phyloP scores from a whole-genome alignment of 2,113 vertebrate species.

The Corvus cornix region DNA sequence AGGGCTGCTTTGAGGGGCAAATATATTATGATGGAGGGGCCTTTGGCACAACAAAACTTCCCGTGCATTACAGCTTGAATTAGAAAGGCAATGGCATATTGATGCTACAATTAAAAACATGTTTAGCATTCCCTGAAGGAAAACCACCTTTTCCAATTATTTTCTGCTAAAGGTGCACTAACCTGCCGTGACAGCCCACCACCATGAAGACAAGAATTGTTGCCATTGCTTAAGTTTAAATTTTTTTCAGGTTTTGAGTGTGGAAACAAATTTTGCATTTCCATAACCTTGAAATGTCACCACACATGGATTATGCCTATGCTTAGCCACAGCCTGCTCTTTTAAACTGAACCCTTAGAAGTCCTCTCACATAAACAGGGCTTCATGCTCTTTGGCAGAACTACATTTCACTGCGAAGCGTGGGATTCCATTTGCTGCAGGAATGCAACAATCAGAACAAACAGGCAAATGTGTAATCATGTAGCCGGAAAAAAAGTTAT shows the following conservation, averaged over 20 bases:
- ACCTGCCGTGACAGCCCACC: neutral
- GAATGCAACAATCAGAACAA: neutral
- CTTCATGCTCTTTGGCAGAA: neutral
- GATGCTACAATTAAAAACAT: conserved; percentile 72
- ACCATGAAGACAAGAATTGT: conserved; percentile 1
- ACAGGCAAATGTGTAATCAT: neutral
- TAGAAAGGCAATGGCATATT: conserved; percentile 62
- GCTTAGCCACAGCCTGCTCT: neutral
- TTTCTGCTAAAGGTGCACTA: conserved; percentile 53
- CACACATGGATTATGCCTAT: neutral
- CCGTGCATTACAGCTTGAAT: conserved; percentile 38
- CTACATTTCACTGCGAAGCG: neutral
- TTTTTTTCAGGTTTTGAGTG: neutral
- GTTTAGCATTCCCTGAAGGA: conserved; percentile 52
- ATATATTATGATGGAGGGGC: neutral
- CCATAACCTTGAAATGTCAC: conserved; percentile 50
- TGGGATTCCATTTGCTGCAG: neutral
- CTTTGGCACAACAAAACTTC: conserved; percentile 35
- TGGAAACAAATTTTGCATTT: neutral
- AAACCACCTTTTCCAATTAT: conserved; percentile 40
- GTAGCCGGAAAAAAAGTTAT: neutral
- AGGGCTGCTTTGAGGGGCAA: conserved; percentile 22
- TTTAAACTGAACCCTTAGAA: conserved; percentile 7
- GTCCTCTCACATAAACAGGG: neutral
- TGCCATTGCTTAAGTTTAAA: conserved; percentile 13